Conservation (phyloP, 2,888 invertebrate genomes). For the Matsumyia berberina region DNA sequence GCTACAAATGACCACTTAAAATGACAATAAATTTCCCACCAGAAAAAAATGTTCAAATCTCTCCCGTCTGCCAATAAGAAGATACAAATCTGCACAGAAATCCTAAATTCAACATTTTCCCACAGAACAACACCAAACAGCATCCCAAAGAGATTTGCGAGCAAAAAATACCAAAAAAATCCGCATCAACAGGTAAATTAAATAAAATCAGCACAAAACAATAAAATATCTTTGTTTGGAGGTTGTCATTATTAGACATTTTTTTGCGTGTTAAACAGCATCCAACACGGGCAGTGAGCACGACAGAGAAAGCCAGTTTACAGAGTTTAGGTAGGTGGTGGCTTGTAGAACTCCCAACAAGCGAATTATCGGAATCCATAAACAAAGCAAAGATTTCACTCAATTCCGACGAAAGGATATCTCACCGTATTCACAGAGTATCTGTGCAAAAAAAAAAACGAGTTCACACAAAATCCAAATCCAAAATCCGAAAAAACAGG, state of each 20-base stretch:
- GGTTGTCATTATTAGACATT: slow-evolving; percentile 45
- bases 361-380: slow-evolving; percentile 75
- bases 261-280: slow-evolving; percentile 48
- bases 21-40: slow-evolving; percentile 68
- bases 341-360: slow-evolving; percentile 68
- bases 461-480: slow-evolving; percentile 46
- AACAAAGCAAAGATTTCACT: slow-evolving; percentile 74
- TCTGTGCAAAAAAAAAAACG: slow-evolving; percentile 26
- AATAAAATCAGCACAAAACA: slow-evolving; percentile 63
- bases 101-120: slow-evolving; percentile 54
- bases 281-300: slow-evolving; percentile 2
- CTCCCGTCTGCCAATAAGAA: slow-evolving; percentile 41
- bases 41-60: slow-evolving; percentile 28
- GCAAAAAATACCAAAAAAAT: slow-evolving; percentile 29
- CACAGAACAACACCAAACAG: slow-evolving; percentile 40
- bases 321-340: slow-evolving; percentile 44
- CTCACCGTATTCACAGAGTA: slow-evolving; percentile 44
- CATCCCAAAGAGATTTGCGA: slow-evolving; percentile 35
- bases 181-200: slow-evolving; percentile 67
- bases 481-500: slow-evolving; percentile 61
- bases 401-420: slow-evolving; percentile 73
- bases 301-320: background rate
- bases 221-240: slow-evolving; percentile 74
- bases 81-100: slow-evolving; percentile 60
- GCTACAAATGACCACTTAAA: slow-evolving; percentile 57